A percentile compares a stretch with the other conserved stretches of the same genome.
phyloP scores from a whole-genome alignment of 2,113 vertebrate genomes.

The Pterophyllum scalare region DNA sequence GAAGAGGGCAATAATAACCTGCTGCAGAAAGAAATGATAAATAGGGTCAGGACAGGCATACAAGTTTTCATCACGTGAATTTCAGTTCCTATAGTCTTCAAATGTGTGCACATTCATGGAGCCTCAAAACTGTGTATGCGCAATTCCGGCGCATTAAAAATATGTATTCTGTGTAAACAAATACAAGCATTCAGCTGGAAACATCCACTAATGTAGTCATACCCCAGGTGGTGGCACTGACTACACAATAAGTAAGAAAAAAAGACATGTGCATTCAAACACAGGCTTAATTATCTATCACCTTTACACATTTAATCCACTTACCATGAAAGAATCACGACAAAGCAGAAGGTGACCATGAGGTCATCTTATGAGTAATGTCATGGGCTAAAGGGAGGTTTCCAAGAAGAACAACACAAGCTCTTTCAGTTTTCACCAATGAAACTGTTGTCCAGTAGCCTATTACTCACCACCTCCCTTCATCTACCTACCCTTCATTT shows the following conservation, averaged over 20 bases:
- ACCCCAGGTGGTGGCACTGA: not conserved
- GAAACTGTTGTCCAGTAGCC: constrained; percentile 22
- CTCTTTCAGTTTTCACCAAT: constrained; percentile 20
- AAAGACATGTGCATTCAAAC: not conserved
- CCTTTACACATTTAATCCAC: not conserved
- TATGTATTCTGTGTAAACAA: not conserved
- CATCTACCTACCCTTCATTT: constrained; percentile 16
- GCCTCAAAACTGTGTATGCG: not conserved
- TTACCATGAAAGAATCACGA: not conserved
- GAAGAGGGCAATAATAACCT: constrained; percentile 49
- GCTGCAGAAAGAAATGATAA: constrained; percentile 52
- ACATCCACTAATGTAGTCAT: not conserved
- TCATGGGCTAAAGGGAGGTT: constrained; percentile 10
- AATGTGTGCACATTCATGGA: not conserved
- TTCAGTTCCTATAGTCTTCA: not conserved
- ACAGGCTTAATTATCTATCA: not conserved
- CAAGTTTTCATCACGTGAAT: not conserved
- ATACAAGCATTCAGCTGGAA: not conserved
- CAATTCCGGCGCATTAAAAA: not conserved
- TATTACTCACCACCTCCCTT: constrained; percentile 47
- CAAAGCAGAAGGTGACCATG: constrained; percentile 26
- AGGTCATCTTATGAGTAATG: constrained; percentile 34
- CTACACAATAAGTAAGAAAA: not conserved
- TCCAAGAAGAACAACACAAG: constrained; percentile 22
- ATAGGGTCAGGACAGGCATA: constrained; percentile 15